Conservation (phyloP, 2,113 vertebrate genomes). For the Sapajus apella region DNA sequence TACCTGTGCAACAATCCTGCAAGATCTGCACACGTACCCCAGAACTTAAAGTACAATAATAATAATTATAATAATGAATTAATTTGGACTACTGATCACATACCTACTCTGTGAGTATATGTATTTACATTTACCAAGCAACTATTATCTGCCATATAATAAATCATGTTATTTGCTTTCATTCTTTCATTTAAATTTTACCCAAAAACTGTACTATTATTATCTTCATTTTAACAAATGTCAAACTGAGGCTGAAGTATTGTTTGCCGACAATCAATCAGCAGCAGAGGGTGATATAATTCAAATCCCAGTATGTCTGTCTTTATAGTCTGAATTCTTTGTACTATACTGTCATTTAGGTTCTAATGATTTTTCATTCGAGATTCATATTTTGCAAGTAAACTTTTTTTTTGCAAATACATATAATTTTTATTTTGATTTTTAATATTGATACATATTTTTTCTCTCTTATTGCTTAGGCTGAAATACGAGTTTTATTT, state of each 20-base stretch:
- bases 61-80: background rate
- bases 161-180: background rate
- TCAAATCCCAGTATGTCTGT: background rate
- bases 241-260: background rate
- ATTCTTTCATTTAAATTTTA: background rate
- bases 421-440: background rate
- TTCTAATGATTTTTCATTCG: background rate
- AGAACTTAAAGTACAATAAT: too few species aligned
- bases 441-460: background rate
- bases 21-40: too few species aligned
- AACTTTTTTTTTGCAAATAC: background rate
- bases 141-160: background rate
- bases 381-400: background rate
- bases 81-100: background rate
- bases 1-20: too few species aligned
- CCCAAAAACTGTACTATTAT: background rate
- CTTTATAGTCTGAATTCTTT: background rate
- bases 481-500: background rate
- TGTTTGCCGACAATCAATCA: background rate
- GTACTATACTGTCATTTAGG: background rate
- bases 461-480: background rate
- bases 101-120: background rate
- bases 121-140: background rate
- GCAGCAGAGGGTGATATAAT: background rate
- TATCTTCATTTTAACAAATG: background rate